phyloP scores from a whole-genome alignment of 2,113 vertebrate genomes.

The Numenius arquata region DNA sequence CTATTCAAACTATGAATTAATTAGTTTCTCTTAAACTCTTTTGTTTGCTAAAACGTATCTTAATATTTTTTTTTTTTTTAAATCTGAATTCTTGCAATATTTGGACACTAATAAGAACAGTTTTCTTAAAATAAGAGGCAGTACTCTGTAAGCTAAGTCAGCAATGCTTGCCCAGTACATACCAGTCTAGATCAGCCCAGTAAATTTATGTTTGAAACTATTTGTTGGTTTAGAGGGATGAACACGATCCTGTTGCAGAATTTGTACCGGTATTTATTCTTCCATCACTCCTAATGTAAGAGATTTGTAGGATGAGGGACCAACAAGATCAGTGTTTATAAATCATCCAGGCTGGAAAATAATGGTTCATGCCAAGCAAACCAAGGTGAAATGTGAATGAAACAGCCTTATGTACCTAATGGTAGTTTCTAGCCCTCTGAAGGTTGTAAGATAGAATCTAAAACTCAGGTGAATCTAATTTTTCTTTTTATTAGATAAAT shows the following conservation, averaged over 20 bases:
- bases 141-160: neutral
- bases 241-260: neutral
- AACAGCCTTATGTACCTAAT: neutral
- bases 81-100: neutral
- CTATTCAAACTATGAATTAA: neutral
- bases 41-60: neutral
- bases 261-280: neutral
- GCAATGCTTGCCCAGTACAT: neutral
- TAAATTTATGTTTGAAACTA: neutral
- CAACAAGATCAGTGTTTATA: neutral
- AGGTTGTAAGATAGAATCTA: neutral
- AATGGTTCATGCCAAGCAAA: neutral
- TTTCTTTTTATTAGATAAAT: neutral
- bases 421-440: neutral
- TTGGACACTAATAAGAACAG: neutral
- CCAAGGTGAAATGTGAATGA: neutral
- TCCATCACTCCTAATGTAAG: neutral
- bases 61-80: neutral
- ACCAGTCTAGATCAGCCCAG: neutral
- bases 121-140: neutral
- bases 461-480: conserved; percentile 30
- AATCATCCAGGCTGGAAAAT: neutral
- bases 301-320: neutral
- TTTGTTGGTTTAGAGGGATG: neutral
- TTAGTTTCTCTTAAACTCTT: neutral